Evolutionary conservation across 2,888 invertebrate genomes (phyloP).

Genomic region (Parasteatoda lunata): DNA sequence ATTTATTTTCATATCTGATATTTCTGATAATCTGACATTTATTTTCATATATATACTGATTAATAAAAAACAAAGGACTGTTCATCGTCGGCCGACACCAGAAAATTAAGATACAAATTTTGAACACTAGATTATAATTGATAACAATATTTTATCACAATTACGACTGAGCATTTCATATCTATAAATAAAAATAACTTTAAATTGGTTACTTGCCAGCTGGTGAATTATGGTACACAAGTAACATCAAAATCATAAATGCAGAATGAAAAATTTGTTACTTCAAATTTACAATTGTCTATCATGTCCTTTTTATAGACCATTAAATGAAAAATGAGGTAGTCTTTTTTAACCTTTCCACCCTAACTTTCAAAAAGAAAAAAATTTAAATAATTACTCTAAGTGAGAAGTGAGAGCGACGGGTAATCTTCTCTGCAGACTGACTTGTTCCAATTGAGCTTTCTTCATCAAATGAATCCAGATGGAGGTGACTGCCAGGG

Average conservation of each 20-base stretch:
- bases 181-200: background rate
- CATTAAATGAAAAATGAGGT: too few relatives aligned
- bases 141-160: too few relatives aligned
- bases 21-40: too few relatives aligned
- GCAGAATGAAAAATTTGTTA: background rate
- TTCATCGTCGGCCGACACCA: too few relatives aligned
- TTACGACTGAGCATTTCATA: background rate
- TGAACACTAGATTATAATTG: too few relatives aligned
- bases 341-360: too few relatives aligned
- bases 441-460: slow-evolving; percentile 88
- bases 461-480: slow-evolving; percentile 97
- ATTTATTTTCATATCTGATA: too few relatives aligned
- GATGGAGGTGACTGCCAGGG: slow-evolving; percentile 95
- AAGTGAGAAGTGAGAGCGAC: slow-evolving; percentile 87
- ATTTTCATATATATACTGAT: too few relatives aligned
- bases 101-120: too few relatives aligned
- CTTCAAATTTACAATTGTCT: background rate
- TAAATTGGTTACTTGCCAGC: background rate
- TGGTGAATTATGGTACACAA: background rate
- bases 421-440: slow-evolving; percentile 85
- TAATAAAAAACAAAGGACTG: too few relatives aligned
- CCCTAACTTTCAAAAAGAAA: background rate
- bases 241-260: background rate
- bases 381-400: slow-evolving; percentile 79
- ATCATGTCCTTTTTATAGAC: too few relatives aligned